Conservation (phyloP, 1,140 invertebrate genomes). For the Drosophila sucinea region DNA sequence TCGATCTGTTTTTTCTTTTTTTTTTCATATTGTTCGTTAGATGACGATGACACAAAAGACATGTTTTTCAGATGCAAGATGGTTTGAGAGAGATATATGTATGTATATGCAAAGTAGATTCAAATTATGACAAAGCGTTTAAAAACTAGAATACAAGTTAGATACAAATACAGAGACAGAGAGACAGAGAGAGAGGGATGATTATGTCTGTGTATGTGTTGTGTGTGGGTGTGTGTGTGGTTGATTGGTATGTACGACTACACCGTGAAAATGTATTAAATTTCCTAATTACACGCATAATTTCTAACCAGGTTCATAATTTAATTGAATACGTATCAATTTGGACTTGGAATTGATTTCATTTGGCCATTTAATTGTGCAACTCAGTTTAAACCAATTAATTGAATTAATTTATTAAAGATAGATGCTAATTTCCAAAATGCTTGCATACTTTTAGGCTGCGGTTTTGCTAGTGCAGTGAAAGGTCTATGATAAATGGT, state of each 20-base stretch:
- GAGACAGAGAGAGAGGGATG: constrained; percentile 55
- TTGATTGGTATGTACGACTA: neutral
- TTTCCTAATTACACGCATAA: neutral
- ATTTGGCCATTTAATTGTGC: neutral
- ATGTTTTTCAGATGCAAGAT: constrained; percentile 24
- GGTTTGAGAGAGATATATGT: constrained; percentile 22
- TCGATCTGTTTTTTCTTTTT: neutral
- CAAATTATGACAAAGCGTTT: constrained; percentile 20
- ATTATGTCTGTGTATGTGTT: constrained; percentile 1
- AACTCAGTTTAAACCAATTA: neutral
- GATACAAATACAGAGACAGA: constrained; percentile 43
- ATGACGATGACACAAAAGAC: constrained; percentile 27
- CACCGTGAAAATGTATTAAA: neutral
- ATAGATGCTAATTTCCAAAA: neutral
- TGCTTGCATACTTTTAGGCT: neutral
- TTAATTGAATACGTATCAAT: neutral
- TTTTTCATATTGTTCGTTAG: constrained; percentile 2
- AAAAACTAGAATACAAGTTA: constrained; percentile 25
- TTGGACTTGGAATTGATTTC: neutral
- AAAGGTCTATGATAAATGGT: too few relatives aligned
- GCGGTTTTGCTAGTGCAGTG: too few relatives aligned
- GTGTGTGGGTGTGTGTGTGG: neutral
- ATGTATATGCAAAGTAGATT: constrained; percentile 46
- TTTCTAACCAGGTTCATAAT: neutral
- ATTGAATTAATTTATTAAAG: neutral